Conservation (phyloP, 1,140 invertebrate genomes). For the Listronotus bonariensis region DNA sequence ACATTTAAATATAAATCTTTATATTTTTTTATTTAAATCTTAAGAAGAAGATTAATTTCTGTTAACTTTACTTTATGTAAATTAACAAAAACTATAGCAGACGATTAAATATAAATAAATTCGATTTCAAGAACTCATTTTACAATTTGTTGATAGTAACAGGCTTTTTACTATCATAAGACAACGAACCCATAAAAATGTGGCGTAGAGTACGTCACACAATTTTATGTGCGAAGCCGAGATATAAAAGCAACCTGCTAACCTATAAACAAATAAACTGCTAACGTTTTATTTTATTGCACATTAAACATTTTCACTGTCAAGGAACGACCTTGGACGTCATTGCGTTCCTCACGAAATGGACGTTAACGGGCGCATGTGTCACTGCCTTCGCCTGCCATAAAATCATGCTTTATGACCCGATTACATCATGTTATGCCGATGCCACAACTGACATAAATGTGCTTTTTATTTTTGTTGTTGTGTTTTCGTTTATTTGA, state of each 20-base stretch:
- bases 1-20: too few relatives aligned
- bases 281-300: constrained; percentile 43
- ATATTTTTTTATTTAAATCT: too few relatives aligned
- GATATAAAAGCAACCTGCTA: constrained; percentile 35
- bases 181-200: constrained; percentile 34
- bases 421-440: constrained; percentile 42
- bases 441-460: constrained; percentile 26
- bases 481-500: too few relatives aligned
- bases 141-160: constrained; percentile 13
- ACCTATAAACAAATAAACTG: constrained; percentile 39
- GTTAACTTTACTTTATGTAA: too few relatives aligned
- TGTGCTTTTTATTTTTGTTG: constrained; percentile 15
- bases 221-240: constrained; percentile 30
- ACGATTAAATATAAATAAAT: too few relatives aligned
- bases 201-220: constrained; percentile 31
- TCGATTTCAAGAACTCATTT: constrained; percentile 10
- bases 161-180: constrained; percentile 19
- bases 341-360: constrained; percentile 38
- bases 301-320: constrained; percentile 48
- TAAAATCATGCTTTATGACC: constrained; percentile 50
- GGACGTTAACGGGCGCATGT: constrained; percentile 43
- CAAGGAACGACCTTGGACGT: constrained; percentile 47
- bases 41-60: too few relatives aligned
- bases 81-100: too few relatives aligned
- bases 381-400: constrained; percentile 31